These are phyloP conservation scores for Cryptus viduatorius DNA, from an alignment of 2,888 invertebrate species.

Conservation along the genomic window DNA sequence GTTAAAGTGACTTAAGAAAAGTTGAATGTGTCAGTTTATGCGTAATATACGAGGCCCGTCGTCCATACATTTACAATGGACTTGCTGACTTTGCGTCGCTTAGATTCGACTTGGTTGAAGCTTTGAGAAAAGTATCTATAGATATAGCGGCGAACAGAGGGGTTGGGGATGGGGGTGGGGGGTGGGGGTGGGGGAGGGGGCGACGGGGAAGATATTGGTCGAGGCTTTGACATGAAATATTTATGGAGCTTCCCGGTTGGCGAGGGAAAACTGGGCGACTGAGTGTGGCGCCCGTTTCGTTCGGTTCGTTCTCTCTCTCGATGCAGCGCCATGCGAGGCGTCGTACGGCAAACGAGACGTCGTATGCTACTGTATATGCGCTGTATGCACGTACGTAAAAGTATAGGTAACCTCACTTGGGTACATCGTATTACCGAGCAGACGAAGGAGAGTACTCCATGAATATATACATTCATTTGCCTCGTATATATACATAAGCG, in stretches of 20 bases:
- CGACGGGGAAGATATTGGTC: slow-evolving; percentile 61
- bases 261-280: slow-evolving; percentile 23
- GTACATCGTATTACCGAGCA: slow-evolving; percentile 45
- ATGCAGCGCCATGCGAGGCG: neutral
- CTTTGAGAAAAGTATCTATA: slow-evolving; percentile 9
- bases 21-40: neutral
- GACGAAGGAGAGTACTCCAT: slow-evolving; percentile 47
- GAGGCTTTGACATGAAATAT: slow-evolving; percentile 67
- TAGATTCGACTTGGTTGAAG: slow-evolving; percentile 17
- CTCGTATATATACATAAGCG: slow-evolving; percentile 22
- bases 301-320: neutral
- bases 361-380: slow-evolving; percentile 32
- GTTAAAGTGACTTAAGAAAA: neutral
- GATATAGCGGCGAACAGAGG: slow-evolving; percentile 20
- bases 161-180: slow-evolving; percentile 32
- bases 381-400: slow-evolving; percentile 28
- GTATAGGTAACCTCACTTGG: slow-evolving; percentile 25
- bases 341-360: slow-evolving; percentile 5
- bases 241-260: slow-evolving; percentile 59
- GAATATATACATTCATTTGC: slow-evolving; percentile 62
- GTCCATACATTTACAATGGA: slow-evolving; percentile 30
- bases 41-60: slow-evolving; percentile 1
- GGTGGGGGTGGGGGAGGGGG: slow-evolving; percentile 47
- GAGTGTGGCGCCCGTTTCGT: slow-evolving; percentile 28
- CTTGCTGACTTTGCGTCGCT: slow-evolving; percentile 26